Base-by-base conservation (phyloP, 2,888 invertebrate species). In the Drosophila acutilabella region DNA sequence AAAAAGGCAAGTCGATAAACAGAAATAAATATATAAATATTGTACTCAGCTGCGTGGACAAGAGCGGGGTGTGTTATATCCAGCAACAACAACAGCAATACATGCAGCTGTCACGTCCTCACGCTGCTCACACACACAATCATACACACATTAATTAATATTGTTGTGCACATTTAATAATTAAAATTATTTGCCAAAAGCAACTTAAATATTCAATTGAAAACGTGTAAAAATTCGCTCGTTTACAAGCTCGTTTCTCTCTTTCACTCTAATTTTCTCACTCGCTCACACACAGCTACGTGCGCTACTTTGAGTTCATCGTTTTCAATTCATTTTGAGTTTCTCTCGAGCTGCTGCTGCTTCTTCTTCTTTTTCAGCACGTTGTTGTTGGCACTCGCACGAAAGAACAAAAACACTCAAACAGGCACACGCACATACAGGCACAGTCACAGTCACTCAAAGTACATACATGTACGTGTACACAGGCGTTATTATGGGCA, bases 241-340 rank as follows among this genome's bases (percentile, higher is more conserved):
- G 44, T 44, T 56, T 57, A 38, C 45, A 57, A 38, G 30, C 52
- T 20, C 18, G 20, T 30, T 30, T 30, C 51, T 18, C 57, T 26
- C 13, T 14, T 64, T 36, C 41, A 60, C 62, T 47, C 47, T 2
- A 30, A 8, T 30, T 30, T 30, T 42, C 64, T 44, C 48, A 18
- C 61, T 30, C 77, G 44, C 60, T 47, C 54, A 40, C 52, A 47
- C 57, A 67, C 64, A 60, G 50, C 60, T 77, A 69, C 83, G 89
- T 85, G 85, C 74, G 84, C 85, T 85, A 85, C 87, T 85, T 85
- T 87, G 78, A 89, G 90, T 85, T 85, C 85, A 89, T 89, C 89
- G 85, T 85, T 89, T 85, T 89, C 84, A 85, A 89, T 85, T 89
- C 82, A 74, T 78, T 89, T 89, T 87, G 78, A 87, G 82, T 85